Evolutionary conservation across 2,797 vertebrate species (phyloP), one percentile per base, ranked within the genome.

Genomic region (Astyanax mexicanus): DNA sequence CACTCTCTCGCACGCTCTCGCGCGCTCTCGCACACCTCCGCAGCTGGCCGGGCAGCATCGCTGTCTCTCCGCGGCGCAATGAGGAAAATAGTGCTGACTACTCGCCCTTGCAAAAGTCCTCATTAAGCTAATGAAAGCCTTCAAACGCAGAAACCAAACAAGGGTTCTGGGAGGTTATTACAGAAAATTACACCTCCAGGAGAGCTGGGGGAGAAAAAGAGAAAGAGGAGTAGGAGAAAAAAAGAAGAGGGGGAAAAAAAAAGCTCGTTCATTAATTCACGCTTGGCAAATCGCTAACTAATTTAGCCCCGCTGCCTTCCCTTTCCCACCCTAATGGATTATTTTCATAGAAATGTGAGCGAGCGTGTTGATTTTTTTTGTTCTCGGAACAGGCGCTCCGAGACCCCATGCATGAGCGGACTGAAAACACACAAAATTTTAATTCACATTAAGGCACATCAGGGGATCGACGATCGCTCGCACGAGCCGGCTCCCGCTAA

Each of bases 51-150:
- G 25, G 72, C 32, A 44, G 51, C 44, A 66, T 57, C 55, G 68
- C 51, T 67, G 40, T 80, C 80, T 84, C 83, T 84, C 65, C 65
- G 84, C 93, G 94, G 92, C 92, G 73, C 73, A 67, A 81, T 79
- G 73, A 83, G 92, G 49, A 96, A 96, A 95, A 96, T 98, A 97
- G 94, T 98, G 96, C 97, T 98, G 96, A 98, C 97, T 98, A 96
- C 95, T 98, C 95, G 96, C 96, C 97, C 97, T 99, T 98, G 95
- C 96, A 96, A 95, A 71, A 96, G 96, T 97, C 95, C 96, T 99
- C 97, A 98, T 99, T 99, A 99, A 95, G 96, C 96, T 98, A 98
- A 98, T 99, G 97, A 97, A 98, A 97, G 97, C 95, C 96, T 98
- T 97, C 96, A 97, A 96, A 98, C 95, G 94, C 97, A 96, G 96